Percentiles rank a stretch among this genome's conserved stretches.
Evolutionary conservation across 2,888 invertebrate species (phyloP).

Genomic region (Chrysolina oricalcia): DNA sequence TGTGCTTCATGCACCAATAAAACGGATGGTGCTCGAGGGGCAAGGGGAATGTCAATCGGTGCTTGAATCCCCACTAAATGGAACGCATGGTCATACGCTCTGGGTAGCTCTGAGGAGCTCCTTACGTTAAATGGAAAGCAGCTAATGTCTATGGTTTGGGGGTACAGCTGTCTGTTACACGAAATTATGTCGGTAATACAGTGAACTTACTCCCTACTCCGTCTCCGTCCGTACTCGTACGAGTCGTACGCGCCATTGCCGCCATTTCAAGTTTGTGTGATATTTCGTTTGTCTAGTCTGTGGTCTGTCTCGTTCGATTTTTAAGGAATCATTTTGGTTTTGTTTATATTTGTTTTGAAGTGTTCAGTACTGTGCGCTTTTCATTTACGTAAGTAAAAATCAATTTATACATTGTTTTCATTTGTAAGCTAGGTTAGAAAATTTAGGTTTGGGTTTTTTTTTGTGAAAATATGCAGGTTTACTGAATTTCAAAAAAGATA

Average conservation of each 20-base stretch:
- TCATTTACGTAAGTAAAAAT: neutral
- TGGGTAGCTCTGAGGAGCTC: too few relatives aligned
- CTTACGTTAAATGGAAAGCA: too few relatives aligned
- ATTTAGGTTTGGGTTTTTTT: neutral
- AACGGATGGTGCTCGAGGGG: too few relatives aligned
- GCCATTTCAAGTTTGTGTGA: neutral
- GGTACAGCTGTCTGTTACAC: too few relatives aligned
- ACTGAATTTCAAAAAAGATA: conserved; percentile 5
- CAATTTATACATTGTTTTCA: neutral
- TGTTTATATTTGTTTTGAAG: neutral
- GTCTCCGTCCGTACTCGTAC: neutral
- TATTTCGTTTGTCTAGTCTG: neutral
- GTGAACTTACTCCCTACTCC: neutral
- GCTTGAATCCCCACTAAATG: too few relatives aligned
- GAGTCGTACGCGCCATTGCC: too few relatives aligned
- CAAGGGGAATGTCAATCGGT: too few relatives aligned
- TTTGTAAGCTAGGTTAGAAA: neutral
- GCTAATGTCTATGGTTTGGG: too few relatives aligned
- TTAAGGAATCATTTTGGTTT: neutral
- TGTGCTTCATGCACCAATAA: too few relatives aligned
- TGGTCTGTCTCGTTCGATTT: too few relatives aligned
- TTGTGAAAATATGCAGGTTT: neutral
- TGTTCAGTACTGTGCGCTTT: neutral
- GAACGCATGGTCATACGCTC: too few relatives aligned
- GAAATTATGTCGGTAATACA: neutral